Base-by-base conservation (phyloP, 2,888 invertebrate species). In the Pterobdella sp. region DNA sequence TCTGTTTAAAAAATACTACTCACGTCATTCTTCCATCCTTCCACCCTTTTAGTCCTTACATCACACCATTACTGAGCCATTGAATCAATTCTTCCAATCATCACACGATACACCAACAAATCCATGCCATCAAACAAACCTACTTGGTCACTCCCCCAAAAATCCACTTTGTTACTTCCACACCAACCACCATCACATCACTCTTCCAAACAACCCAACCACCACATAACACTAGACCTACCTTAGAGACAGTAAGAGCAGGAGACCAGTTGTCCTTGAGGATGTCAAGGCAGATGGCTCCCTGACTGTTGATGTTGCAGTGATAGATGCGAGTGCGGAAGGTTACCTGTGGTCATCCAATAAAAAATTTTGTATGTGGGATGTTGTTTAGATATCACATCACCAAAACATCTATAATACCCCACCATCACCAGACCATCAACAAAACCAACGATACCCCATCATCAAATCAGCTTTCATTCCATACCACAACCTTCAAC, bases 231-330 rank as follows among this genome's bases (percentile, higher is more conserved):
- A 36, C 31, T 29, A 1, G 1, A 18, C 68, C 31, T 31, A 71
- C 71, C 87, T 96, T 96, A 77, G 94, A 94, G 86, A 97, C 94
- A 80, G 96, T 96, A 82, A 97, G 87, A 65, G 96, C 95, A n/a
- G 97, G 95, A 42, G 94, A 94, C 97, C 97, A 98, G 85, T 96
- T 95, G 85, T 96, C 95, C 86, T 96, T 95, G 79, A 95, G 88
- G 81, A 96, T 95, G 85, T 96, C 96, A 86, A 97, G 88, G 85
- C 96, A 97, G 84, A 97, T 96, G 75, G 94, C 94, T 75, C 97
- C 97, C 86, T 95, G 94, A 84, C 93, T 94, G 88, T 96, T 96
- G 84, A 98, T 96, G 87, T 97, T 98, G 88, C 96, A 96, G 85
- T 98, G 97, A 86, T 97, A 98, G 86, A 98, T 97, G 82, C 96